Evolutionary conservation across 2,888 invertebrate species (phyloP).

Genomic region (Dermolepida albohirtum): DNA sequence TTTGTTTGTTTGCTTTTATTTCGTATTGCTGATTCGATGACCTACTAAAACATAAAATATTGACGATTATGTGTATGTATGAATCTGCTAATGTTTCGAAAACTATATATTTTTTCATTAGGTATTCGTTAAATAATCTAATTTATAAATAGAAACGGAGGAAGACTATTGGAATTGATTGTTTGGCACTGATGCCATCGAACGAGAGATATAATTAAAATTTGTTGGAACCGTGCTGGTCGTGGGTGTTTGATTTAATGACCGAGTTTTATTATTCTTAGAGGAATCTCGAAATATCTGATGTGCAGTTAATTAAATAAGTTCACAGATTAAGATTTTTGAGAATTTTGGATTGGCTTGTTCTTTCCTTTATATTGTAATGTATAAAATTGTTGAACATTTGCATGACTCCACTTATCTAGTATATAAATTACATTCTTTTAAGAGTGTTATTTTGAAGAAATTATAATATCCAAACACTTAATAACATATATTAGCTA

Average conservation of each 20-base stretch:
- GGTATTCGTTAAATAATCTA: slow-evolving; percentile 37
- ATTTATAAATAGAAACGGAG: slow-evolving; percentile 35
- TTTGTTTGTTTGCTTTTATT: too few relatives aligned
- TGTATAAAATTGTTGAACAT: background rate
- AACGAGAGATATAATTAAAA: slow-evolving; percentile 38
- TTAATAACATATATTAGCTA: too few relatives aligned
- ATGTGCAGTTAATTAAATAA: slow-evolving; percentile 35
- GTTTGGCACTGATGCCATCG: slow-evolving; percentile 38
- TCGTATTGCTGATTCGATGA: too few relatives aligned
- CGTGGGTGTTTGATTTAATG: slow-evolving; percentile 39
- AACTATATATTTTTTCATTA: slow-evolving; percentile 30
- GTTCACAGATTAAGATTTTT: slow-evolving; percentile 32
- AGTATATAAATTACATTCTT: too few relatives aligned
- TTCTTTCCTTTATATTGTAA: too few relatives aligned
- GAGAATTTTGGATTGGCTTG: slow-evolving; percentile 15
- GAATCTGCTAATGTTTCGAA: slow-evolving; percentile 24
- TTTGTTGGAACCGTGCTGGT: slow-evolving; percentile 37
- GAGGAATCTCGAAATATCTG: slow-evolving; percentile 39
- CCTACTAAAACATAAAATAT: too few relatives aligned
- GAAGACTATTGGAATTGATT: slow-evolving; percentile 37
- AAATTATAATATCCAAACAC: too few relatives aligned
- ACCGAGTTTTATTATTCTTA: slow-evolving; percentile 38
- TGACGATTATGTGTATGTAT: background rate
- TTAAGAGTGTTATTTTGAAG: too few relatives aligned
- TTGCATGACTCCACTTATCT: background rate